A percentile compares a stretch with the other conserved stretches of the same genome.
These are phyloP conservation scores for Cottus gobio DNA, from an alignment of 2,113 vertebrate species.

Conservation along the genomic window DNA sequence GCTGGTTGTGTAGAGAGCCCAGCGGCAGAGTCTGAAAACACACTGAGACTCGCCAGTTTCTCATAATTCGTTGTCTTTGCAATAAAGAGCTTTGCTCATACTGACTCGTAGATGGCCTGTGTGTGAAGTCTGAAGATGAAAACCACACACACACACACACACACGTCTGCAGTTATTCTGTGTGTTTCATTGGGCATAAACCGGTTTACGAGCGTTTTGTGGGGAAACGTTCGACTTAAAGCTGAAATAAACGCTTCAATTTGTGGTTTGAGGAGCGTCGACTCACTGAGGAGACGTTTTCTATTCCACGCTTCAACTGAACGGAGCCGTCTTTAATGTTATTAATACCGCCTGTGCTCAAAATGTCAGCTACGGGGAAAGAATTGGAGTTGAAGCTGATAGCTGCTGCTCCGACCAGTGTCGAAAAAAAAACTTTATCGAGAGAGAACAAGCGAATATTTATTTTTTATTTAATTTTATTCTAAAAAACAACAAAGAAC, in stretches of 20 bases:
- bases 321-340: no score
- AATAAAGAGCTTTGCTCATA: slow-evolving; percentile 48
- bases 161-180: not conserved
- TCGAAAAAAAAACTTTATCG: not conserved
- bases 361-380: not conserved
- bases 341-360: not conserved
- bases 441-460: not conserved
- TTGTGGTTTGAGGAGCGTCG: not conserved
- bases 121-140: not conserved
- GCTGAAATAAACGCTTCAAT: not conserved
- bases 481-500: not conserved
- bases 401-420: not conserved
- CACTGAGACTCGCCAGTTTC: not conserved
- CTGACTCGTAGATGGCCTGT: not conserved
- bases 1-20: slow-evolving; percentile 11
- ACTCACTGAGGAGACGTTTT: no score
- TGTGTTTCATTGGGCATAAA: not conserved
- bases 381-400: not conserved
- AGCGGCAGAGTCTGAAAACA: not conserved
- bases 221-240: not conserved
- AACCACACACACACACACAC: not conserved
- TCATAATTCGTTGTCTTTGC: slow-evolving; percentile 10
- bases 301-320: not conserved
- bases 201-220: not conserved
- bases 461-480: no score